phyloP scores from a whole-genome alignment of 2,888 invertebrate species.

The Agrotis puta region DNA sequence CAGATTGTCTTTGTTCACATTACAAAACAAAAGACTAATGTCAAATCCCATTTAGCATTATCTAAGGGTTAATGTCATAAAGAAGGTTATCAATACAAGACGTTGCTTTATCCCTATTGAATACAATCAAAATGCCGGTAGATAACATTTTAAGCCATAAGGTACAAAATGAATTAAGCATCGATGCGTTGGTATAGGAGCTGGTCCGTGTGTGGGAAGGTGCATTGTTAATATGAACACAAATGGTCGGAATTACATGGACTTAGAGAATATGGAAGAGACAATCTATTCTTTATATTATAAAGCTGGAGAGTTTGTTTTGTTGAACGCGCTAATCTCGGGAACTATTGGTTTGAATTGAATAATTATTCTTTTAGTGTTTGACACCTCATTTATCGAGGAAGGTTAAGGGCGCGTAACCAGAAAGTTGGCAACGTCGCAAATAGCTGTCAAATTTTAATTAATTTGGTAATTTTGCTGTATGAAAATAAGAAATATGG shows the following conservation, averaged over 20 bases:
- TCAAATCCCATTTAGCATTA: not conserved
- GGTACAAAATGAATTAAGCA: conserved; percentile 16
- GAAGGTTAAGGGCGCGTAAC: no score
- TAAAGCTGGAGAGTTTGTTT: no score
- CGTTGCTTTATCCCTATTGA: not conserved
- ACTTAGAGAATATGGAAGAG: conserved; percentile 18
- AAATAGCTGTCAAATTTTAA: no score
- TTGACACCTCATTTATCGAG: no score
- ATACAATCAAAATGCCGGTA: conserved; percentile 35
- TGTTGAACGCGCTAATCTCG: no score
- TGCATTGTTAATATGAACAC: conserved; percentile 64
- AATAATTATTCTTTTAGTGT: no score
- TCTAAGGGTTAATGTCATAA: not conserved
- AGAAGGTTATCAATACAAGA: conserved; percentile 27
- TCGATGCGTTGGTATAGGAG: conserved; percentile 13
- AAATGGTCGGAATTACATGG: conserved; percentile 44
- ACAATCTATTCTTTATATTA: no score
- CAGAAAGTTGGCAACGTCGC: no score
- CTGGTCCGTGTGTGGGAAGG: conserved; percentile 38
- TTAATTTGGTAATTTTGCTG: no score
- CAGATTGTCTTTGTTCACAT: conserved; percentile 1
- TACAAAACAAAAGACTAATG: not conserved
- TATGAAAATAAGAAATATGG: no score
- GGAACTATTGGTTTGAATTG: no score
- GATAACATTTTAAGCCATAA: conserved; percentile 39